Base-by-base conservation (phyloP, 2,113 vertebrate genomes). In the Erythrocebus patas region DNA sequence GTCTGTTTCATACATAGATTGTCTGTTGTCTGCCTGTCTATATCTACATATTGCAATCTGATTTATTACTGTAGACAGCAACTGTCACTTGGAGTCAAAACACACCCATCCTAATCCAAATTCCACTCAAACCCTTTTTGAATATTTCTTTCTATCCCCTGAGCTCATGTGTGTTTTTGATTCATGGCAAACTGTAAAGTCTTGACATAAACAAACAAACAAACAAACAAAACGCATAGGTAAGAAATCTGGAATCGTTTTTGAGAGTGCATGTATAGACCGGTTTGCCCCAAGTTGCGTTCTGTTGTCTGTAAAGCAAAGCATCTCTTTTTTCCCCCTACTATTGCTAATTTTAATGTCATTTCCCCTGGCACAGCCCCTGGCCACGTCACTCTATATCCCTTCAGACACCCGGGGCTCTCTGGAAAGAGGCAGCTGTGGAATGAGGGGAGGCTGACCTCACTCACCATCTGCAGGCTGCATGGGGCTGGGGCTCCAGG, bases 51-150 rank as follows among this genome's bases (percentile, higher is more conserved):
- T 68, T 16, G 23, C 8, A 4, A 1, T 13, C 17, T 14, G 10
- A 35, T 32, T 8, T 22, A 27, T 17, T 12, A 13, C 3, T 5
- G 1, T 2, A 6, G 35, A 9, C 11, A 3, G n/a, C 2, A 0
- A 9, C 45, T 30, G 35, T 40, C 3, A 40, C 50, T 57, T 16
- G 40, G 45, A n/a, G 55, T 16, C 4, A 16, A 40, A 76, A 10
- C 23, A 75, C 38, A 75, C 4, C 23, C 18, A 4, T 5, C 55
- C 38, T 3, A 3, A 11, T n/a, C 13, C 22, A 45, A 35, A 25
- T 0, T 25, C 20, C 40, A 6, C 55, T 78, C 43, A 9, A 3
- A 2, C 7, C 20, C 30, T 22, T 80, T 12, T 2, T 22, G 78
- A 80, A 12, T 23, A 14, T 40, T 45, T 10, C 14, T 50, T 16